Conservation (phyloP, 1,140 invertebrate species). For the Megathymus violae region DNA sequence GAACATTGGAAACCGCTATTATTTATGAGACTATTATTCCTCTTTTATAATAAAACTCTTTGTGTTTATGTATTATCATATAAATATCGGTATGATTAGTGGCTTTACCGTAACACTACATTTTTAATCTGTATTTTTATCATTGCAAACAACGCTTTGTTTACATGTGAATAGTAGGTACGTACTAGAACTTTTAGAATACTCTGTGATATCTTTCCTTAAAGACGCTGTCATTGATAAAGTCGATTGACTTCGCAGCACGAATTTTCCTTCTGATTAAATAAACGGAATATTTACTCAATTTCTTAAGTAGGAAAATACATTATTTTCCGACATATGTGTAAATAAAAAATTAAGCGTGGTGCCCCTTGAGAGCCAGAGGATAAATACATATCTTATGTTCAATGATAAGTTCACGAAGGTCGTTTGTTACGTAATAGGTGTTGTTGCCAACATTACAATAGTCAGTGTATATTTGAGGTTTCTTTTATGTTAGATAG, state of each 20-base stretch:
- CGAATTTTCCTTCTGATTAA: conserved; percentile 14
- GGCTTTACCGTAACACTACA: too few relatives aligned
- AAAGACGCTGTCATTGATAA: conserved; percentile 6
- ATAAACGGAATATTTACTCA: conserved; percentile 2
- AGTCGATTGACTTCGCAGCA: conserved; percentile 10
- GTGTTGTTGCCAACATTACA: too few relatives aligned
- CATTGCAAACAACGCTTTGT: too few relatives aligned
- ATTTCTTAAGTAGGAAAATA: conserved; percentile 10
- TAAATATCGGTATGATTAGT: too few relatives aligned
- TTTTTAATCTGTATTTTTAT: too few relatives aligned
- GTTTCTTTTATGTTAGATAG: too few relatives aligned
- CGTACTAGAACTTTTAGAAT: not conserved
- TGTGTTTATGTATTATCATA: too few relatives aligned
- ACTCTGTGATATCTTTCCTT: not conserved
- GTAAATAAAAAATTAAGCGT: conserved; percentile 17
- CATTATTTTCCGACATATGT: conserved; percentile 16
- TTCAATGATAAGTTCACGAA: conserved; percentile 4
- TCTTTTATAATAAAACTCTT: too few relatives aligned
- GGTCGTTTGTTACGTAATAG: not conserved
- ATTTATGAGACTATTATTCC: too few relatives aligned
- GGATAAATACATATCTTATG: not conserved
- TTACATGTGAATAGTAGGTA: too few relatives aligned
- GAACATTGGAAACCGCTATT: too few relatives aligned
- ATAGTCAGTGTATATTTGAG: too few relatives aligned
- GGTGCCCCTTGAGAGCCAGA: conserved; percentile 3